phyloP scores from a whole-genome alignment of 2,797 vertebrate genomes.

The Tragopan temminckii region DNA sequence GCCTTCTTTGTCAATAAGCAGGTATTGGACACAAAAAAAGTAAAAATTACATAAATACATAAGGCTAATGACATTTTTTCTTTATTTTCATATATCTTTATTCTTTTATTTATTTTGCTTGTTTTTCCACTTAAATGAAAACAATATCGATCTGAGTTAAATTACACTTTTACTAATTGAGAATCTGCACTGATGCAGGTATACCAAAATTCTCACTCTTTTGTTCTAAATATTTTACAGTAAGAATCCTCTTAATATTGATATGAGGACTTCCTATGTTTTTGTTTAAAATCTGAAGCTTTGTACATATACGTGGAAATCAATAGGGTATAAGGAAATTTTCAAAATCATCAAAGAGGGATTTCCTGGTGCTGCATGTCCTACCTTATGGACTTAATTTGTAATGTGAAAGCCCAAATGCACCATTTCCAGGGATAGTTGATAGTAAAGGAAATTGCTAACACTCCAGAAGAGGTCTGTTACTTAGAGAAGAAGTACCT shows the following conservation, averaged over 20 bases:
- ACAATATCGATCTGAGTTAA: not conserved
- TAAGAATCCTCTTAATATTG: not conserved
- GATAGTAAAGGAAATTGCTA: not conserved
- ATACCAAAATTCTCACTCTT: not conserved
- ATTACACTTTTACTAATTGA: not conserved
- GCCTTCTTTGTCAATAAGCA: not conserved
- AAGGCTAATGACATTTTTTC: not conserved
- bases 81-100: not conserved
- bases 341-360: not conserved
- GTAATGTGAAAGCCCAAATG: not conserved
- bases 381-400: not conserved
- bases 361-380: conserved; percentile 2
- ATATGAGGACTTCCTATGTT: not conserved
- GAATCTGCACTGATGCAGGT: not conserved
- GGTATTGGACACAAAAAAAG: not conserved
- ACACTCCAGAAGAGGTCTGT: not conserved
- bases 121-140: not conserved
- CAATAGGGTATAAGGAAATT: not conserved
- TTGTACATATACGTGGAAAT: not conserved
- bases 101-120: not conserved
- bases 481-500: not conserved
- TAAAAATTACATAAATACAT: accelerated
- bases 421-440: not conserved
- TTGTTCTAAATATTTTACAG: not conserved
- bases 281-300: not conserved